Evolutionary conservation across 2,797 vertebrate genomes (phyloP).

Genomic region (Garrulus glandarius): DNA sequence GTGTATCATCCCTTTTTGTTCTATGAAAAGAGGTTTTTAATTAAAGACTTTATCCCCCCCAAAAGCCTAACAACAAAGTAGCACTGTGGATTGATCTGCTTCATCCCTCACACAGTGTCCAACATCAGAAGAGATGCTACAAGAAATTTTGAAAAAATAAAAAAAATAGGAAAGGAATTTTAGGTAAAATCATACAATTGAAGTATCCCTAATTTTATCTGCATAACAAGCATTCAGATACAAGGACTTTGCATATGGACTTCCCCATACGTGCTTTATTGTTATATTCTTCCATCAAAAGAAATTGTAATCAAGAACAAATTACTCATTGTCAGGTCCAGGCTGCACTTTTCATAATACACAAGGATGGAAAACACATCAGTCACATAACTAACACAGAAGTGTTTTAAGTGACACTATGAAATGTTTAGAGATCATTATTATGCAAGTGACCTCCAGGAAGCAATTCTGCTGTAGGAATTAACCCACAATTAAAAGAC

Average conservation of each 20-base stretch:
- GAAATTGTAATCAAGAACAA: not conserved
- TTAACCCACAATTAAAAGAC: not conserved
- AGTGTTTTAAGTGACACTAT: accelerated
- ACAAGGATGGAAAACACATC: not conserved
- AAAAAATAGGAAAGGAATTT: not conserved
- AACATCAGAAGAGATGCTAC: not conserved
- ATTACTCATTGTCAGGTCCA: not conserved
- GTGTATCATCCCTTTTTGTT: accelerated
- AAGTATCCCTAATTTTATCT: not conserved
- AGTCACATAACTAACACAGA: not conserved
- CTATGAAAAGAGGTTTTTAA: not conserved
- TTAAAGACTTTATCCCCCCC: accelerated
- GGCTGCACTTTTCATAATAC: not conserved
- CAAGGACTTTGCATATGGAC: accelerated
- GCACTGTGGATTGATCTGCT: not conserved
- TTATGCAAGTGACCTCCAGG: not conserved
- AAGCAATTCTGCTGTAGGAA: not conserved
- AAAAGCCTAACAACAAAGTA: not conserved
- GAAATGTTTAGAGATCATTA: not conserved
- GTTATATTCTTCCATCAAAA: not conserved
- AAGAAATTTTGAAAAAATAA: not conserved
- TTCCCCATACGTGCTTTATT: not conserved
- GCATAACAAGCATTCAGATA: not conserved
- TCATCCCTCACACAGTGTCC: accelerated
- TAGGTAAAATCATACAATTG: not conserved